Evolutionary conservation across 2,113 vertebrate genomes (phyloP).

Genomic region (Casuarius casuarius): DNA sequence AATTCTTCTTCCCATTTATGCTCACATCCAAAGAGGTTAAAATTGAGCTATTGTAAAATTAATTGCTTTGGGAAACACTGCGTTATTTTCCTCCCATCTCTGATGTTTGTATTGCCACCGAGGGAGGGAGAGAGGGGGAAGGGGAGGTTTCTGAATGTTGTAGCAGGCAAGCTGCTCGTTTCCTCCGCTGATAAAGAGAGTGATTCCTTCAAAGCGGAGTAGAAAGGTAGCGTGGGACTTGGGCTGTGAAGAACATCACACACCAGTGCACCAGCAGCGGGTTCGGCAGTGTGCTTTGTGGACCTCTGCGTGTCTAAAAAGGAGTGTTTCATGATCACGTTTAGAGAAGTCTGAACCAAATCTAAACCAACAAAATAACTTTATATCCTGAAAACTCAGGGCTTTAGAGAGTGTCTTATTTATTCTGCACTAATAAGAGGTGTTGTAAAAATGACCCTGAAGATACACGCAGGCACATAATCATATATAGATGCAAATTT

Average conservation of each 20-base stretch:
- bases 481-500: not conserved
- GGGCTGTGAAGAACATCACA: not conserved
- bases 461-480: not conserved
- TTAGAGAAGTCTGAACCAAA: conserved; percentile 2
- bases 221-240: conserved; percentile 12
- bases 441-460: not conserved
- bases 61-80: not conserved
- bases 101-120: not conserved
- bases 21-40: conserved; percentile 17
- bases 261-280: not conserved
- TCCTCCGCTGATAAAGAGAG: conserved; percentile 63
- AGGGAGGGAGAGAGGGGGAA: conserved; percentile 10
- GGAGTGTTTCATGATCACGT: not conserved
- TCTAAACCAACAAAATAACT: not conserved
- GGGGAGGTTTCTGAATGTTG: conserved; percentile 57
- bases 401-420: not conserved
- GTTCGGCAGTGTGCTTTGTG: not conserved
- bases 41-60: conserved; percentile 33
- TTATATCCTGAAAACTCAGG: not conserved
- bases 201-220: not conserved
- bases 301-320: not conserved
- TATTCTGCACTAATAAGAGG: not conserved
- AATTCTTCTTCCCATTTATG: conserved; percentile 17
- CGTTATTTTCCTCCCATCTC: not conserved
- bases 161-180: conserved; percentile 61